phyloP scores from a whole-genome alignment of 1,140 invertebrate species.

The Elymnias hypermnestra region DNA sequence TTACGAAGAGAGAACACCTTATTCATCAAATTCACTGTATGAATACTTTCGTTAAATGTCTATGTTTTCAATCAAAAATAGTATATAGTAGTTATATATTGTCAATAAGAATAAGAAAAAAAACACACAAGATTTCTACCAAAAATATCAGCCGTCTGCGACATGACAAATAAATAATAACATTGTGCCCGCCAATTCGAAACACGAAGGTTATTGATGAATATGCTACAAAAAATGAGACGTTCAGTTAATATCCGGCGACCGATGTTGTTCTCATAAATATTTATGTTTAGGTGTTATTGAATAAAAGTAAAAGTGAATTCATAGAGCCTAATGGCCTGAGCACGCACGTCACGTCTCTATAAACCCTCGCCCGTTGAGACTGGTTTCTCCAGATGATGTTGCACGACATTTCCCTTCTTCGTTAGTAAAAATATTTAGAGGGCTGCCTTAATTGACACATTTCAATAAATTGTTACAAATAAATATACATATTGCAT shows the following conservation, averaged over 20 bases:
- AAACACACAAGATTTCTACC: too few species aligned
- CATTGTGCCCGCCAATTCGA: slow-evolving; percentile 26
- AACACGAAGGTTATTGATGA: slow-evolving; percentile 26
- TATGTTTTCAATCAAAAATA: too few species aligned
- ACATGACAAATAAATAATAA: slow-evolving; percentile 40
- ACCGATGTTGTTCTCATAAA: slow-evolving; percentile 46
- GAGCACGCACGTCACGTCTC: slow-evolving; percentile 7
- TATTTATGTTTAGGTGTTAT: slow-evolving; percentile 51
- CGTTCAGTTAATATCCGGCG: slow-evolving; percentile 39
- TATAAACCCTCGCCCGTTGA: neutral
- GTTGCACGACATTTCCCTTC: neutral
- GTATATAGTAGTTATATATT: too few species aligned
- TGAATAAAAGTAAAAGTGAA: slow-evolving; percentile 70
- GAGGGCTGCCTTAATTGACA: too few species aligned
- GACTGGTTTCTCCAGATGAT: slow-evolving; percentile 1
- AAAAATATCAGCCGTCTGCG: slow-evolving; percentile 26
- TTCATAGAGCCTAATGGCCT: slow-evolving; percentile 21
- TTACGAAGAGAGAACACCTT: too few species aligned
- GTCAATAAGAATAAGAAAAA: too few species aligned
- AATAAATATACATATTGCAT: too few species aligned
- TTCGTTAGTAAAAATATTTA: neutral
- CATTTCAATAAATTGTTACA: too few species aligned
- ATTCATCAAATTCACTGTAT: too few species aligned
- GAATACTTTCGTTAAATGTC: too few species aligned
- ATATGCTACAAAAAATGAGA: slow-evolving; percentile 26